These are phyloP conservation scores for Glareola pratincola DNA, from an alignment of 2,113 vertebrate genomes.

Conservation along the genomic window DNA sequence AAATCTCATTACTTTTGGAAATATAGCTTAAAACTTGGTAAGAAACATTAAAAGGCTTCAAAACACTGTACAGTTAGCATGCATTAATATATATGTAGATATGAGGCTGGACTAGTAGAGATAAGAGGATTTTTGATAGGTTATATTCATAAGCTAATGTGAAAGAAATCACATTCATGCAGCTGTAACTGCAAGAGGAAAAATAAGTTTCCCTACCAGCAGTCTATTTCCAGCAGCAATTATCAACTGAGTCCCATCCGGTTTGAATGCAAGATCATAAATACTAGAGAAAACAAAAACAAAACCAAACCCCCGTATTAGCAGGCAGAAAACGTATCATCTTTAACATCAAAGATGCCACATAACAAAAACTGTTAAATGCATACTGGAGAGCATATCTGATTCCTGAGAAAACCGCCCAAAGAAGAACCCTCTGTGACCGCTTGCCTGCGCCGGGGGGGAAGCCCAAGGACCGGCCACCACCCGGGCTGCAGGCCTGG, in stretches of 20 bases:
- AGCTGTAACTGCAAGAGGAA: neutral
- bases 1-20: neutral
- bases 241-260: constrained; percentile 95
- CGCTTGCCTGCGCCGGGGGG: rapidly evolving
- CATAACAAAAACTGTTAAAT: rapidly evolving
- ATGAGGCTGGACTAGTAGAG: neutral
- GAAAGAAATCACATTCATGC: neutral
- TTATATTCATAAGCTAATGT: neutral
- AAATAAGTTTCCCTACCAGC: constrained; percentile 78
- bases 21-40: neutral
- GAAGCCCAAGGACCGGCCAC: neutral
- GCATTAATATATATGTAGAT: neutral
- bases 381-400: rapidly evolving
- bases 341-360: rapidly evolving
- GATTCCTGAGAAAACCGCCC: neutral
- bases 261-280: constrained; percentile 96
- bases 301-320: neutral
- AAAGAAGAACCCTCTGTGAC: rapidly evolving
- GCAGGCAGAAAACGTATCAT: rapidly evolving
- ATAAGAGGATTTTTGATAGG: neutral
- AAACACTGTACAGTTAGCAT: neutral
- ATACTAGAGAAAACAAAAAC: constrained; percentile 74
- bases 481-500: neutral
- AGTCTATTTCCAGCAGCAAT: constrained; percentile 93
- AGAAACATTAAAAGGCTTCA: neutral